Conservation (phyloP, 1,140 invertebrate genomes). For the Heliothis subflexa region DNA sequence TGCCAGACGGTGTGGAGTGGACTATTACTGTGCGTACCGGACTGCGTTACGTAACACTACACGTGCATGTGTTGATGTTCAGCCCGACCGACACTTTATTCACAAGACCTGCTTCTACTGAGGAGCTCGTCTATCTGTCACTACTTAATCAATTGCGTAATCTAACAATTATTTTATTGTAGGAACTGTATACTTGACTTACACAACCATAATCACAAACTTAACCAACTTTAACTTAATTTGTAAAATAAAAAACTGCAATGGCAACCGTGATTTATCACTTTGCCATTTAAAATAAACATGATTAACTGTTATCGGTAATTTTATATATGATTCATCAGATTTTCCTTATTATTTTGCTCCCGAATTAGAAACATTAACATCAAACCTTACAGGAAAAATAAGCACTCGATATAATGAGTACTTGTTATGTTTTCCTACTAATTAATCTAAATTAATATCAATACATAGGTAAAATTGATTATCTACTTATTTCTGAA, state of each 20-base stretch:
- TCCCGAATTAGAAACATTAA: slow-evolving; percentile 1
- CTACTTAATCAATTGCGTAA: background rate
- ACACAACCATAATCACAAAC: background rate
- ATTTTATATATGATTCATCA: background rate
- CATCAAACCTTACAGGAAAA: background rate
- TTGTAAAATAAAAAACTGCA: too few relatives aligned
- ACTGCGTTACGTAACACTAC: slow-evolving; percentile 26
- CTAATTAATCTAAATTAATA: background rate
- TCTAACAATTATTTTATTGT: too few relatives aligned
- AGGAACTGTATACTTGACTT: background rate
- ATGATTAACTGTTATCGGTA: background rate
- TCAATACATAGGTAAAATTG: too few relatives aligned
- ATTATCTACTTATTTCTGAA: too few relatives aligned
- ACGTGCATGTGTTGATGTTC: slow-evolving; percentile 29
- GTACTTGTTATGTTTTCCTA: background rate
- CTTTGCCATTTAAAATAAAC: background rate
- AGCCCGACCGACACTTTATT: slow-evolving; percentile 3
- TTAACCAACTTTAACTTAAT: background rate
- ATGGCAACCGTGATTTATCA: too few relatives aligned
- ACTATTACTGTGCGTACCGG: slow-evolving; percentile 31
- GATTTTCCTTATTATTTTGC: slow-evolving; percentile 18
- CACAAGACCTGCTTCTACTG: background rate
- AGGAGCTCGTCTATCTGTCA: background rate
- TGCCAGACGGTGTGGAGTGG: slow-evolving; percentile 27
- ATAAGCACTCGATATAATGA: background rate